A percentile compares a stretch with the other conserved stretches of the same genome.
Evolutionary conservation across 2,888 invertebrate species (phyloP).

Genomic region (Pyrgus malvae): DNA sequence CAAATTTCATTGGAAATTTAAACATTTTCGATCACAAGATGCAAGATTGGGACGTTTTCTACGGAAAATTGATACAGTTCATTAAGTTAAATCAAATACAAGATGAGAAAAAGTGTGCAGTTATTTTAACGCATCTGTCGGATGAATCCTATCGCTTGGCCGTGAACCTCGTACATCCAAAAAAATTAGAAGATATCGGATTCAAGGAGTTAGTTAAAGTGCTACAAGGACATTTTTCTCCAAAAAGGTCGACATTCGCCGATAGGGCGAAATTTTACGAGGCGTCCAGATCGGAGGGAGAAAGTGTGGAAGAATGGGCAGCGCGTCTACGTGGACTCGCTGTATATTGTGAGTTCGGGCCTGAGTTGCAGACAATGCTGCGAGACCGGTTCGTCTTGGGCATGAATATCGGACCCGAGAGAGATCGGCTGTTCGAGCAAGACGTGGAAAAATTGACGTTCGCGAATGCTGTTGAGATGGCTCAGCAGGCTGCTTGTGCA

Average conservation of each 20-base stretch:
- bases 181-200: slow-evolving; percentile 11
- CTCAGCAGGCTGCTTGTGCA: too few species aligned
- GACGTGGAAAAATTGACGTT: too few species aligned
- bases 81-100: slow-evolving; percentile 23
- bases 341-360: slow-evolving; percentile 26
- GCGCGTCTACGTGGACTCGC: slow-evolving; percentile 33
- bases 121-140: slow-evolving; percentile 28
- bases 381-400: too few species aligned
- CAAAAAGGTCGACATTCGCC: slow-evolving; percentile 32
- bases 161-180: slow-evolving; percentile 26
- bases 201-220: slow-evolving; percentile 10
- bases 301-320: slow-evolving; percentile 34
- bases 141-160: slow-evolving; percentile 33
- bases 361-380: too few species aligned
- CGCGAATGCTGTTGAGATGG: too few species aligned
- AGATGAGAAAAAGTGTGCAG: slow-evolving; percentile 14
- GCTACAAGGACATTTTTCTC: slow-evolving; percentile 30
- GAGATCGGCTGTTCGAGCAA: too few species aligned
- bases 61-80: slow-evolving; percentile 20
- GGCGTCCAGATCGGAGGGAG: slow-evolving; percentile 23
- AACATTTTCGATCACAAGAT: background rate
- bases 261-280: slow-evolving; percentile 35
- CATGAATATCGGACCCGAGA: too few species aligned
- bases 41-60: background rate
- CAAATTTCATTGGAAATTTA: slow-evolving; percentile 1